Conservation (phyloP, 2,113 vertebrate species). For the Colistium nudipinnis region DNA sequence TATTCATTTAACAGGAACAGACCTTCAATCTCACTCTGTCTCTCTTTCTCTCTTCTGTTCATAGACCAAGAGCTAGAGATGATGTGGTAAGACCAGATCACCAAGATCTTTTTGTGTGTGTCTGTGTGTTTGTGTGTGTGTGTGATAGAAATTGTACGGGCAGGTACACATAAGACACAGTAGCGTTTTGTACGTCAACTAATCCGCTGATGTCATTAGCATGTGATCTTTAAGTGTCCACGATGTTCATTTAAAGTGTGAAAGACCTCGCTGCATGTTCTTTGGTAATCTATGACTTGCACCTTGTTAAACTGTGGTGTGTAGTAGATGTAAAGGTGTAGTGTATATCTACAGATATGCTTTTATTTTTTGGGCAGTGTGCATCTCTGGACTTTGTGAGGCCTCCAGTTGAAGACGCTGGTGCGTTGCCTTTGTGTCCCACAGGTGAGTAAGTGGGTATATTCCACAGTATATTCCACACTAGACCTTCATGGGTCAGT, state of each 20-base stretch:
- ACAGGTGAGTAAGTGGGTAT: slow-evolving; percentile 63
- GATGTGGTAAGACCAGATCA: slow-evolving; percentile 86
- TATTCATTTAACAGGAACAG: slow-evolving; percentile 57
- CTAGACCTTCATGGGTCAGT: no score
- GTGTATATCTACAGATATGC: background rate
- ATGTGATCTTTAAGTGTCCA: background rate
- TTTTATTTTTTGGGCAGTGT: slow-evolving; percentile 67
- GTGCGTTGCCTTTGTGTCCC: slow-evolving; percentile 30
- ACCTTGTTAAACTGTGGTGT: background rate
- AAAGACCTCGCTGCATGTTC: background rate
- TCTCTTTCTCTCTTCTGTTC: slow-evolving; percentile 40
- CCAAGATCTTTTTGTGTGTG: background rate
- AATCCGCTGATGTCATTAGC: background rate
- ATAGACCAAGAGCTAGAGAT: slow-evolving; percentile 83
- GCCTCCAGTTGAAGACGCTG: slow-evolving; percentile 36
- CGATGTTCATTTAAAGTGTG: background rate
- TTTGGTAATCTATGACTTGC: background rate
- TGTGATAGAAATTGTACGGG: background rate
- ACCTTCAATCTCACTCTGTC: slow-evolving; percentile 18
- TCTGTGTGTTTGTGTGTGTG: background rate
- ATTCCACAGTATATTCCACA: no score
- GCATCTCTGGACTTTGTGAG: slow-evolving; percentile 72
- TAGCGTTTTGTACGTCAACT: background rate
- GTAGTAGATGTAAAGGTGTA: background rate
- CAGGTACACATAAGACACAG: background rate